Base-by-base conservation (phyloP, 2,797 vertebrate genomes). In the Phataginus tetradactyla region DNA sequence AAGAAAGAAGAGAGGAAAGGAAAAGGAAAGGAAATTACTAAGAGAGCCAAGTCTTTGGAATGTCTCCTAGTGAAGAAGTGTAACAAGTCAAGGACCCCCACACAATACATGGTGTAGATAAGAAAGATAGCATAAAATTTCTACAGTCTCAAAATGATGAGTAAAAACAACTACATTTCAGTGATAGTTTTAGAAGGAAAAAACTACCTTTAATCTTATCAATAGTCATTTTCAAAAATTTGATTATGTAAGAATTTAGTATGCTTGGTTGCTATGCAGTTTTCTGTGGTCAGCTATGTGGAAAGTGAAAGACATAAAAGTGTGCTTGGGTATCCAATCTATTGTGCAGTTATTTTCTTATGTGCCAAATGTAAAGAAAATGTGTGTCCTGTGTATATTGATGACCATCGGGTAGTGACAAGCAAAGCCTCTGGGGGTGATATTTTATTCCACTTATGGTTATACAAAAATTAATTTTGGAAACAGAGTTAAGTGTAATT, bases 381-480 rank as follows among this genome's bases (percentile, higher is more conserved):
- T 61, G 3, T 63, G 34, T 37, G 12, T 93, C 32, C 45, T 0
- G 18, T 81, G 25, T 39, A 18, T 63, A 5, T n/a, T 49, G 55
- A 79, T 86, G 66, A 81, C 64, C 23, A 68, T 57, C 6, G 23
- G 72, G 42, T 23, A 87, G n/a, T 79, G 51, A 81, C 51, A 88
- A 61, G 55, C 1, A 81, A 87, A 79, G 53, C 32, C 32, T 78
- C 78, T 94, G n/a, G 61, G 61, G 15, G 13, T 78, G 81, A 86
- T 49, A 84, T 68, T 96, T 94, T 91, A 59, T 12, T 86, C 37
- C 55, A 84, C 12, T 78, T 29, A 27, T 12, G 29, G 96, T 61
- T 86, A 75, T 51, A n/a, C 74, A 92, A 95, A 93, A 90, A 81
- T 94, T 97, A 95, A 86, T 71, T 96, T 97, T 94, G 55, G 53